Percentiles rank a stretch among this genome's conserved stretches.
phyloP scores from a whole-genome alignment of 2,888 invertebrate genomes.

The Dolichopus griseipennis region DNA sequence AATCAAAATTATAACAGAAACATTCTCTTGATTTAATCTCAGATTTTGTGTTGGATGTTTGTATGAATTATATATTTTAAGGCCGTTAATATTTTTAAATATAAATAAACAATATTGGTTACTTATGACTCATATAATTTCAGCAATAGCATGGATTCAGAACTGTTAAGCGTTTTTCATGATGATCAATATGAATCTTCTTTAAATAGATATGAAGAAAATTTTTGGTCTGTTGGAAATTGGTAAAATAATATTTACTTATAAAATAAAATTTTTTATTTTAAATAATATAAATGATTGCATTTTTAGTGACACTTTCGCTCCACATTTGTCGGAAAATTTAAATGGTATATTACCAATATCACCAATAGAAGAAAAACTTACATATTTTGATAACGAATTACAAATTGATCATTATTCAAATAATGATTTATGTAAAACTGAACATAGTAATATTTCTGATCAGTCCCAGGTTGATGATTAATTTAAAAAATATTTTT shows the following conservation, averaged over 20 bases:
- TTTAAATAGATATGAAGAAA: slow-evolving; percentile 33
- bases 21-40: too few relatives aligned
- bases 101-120: too few relatives aligned
- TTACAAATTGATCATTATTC: slow-evolving; percentile 12
- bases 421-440: not conserved
- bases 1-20: too few relatives aligned
- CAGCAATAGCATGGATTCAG: slow-evolving; percentile 34
- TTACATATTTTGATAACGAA: slow-evolving; percentile 9
- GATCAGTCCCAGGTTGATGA: not conserved
- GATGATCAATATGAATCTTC: slow-evolving; percentile 41
- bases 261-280: too few relatives aligned
- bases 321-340: slow-evolving; percentile 38
- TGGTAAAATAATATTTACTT: slow-evolving; percentile 28
- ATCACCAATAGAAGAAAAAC: slow-evolving; percentile 30
- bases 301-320: slow-evolving; percentile 23
- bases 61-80: too few relatives aligned
- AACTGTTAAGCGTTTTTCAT: slow-evolving; percentile 38
- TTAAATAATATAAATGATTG: not conserved
- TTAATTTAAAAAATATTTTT: not conserved
- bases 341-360: slow-evolving; percentile 40
- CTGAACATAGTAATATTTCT: not conserved
- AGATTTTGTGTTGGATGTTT: too few relatives aligned
- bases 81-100: too few relatives aligned
- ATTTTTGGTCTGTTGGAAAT: slow-evolving; percentile 36
- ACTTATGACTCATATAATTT: too few relatives aligned